Evolutionary conservation across 1,140 invertebrate species (phyloP).

Genomic region (Aphelenchoides avenae): DNA sequence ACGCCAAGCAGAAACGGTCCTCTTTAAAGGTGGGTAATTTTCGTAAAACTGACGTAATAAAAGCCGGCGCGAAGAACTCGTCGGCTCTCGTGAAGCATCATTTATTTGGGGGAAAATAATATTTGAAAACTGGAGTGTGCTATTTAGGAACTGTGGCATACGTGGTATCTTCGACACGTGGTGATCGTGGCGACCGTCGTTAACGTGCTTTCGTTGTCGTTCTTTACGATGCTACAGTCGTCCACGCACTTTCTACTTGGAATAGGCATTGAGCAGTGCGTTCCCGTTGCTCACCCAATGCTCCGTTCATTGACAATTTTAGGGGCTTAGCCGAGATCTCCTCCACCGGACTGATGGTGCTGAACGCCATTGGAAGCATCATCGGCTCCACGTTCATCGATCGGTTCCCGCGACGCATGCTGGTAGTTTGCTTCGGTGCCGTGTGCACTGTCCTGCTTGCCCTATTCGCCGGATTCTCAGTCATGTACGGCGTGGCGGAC

Average conservation of each 20-base stretch:
- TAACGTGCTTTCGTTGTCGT: slow-evolving; percentile 43
- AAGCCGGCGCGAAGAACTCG: too few relatives aligned
- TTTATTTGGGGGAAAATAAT: too few relatives aligned
- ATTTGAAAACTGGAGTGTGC: too few relatives aligned
- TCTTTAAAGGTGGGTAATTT: slow-evolving; percentile 24
- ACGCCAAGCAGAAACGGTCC: slow-evolving; percentile 26
- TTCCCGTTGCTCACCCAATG: not conserved
- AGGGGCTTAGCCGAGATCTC: slow-evolving; percentile 41
- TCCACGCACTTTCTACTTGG: slow-evolving; percentile 43
- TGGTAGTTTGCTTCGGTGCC: slow-evolving; percentile 36
- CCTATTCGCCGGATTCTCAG: slow-evolving; percentile 35
- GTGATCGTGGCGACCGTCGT: slow-evolving; percentile 41
- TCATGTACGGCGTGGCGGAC: slow-evolving; percentile 12
- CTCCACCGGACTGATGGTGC: slow-evolving; percentile 37
- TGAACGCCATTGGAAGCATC: slow-evolving; percentile 45
- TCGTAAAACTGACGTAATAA: too few relatives aligned
- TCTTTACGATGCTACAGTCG: slow-evolving; percentile 49
- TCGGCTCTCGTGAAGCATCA: too few relatives aligned
- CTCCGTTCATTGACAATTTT: slow-evolving; percentile 15
- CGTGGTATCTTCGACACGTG: slow-evolving; percentile 46
- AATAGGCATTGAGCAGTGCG: slow-evolving; percentile 27
- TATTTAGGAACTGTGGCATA: slow-evolving; percentile 36
- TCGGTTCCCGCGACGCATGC: slow-evolving; percentile 40
- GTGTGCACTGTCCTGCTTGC: slow-evolving; percentile 28
- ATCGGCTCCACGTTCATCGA: slow-evolving; percentile 43